phyloP scores from a whole-genome alignment of 2,888 invertebrate species.

The Gibbula magus region DNA sequence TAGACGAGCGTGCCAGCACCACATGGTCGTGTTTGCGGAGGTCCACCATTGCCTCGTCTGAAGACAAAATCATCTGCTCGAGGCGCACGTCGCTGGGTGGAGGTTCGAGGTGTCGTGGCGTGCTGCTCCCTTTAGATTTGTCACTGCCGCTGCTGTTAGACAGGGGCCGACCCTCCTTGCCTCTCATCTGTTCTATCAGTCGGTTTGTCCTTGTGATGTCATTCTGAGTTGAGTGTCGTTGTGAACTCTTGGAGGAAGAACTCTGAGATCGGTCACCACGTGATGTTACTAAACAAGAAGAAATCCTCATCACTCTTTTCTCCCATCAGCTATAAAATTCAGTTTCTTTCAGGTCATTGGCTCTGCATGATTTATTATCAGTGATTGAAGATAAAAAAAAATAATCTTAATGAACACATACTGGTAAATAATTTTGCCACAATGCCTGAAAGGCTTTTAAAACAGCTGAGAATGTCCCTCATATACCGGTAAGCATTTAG shows the following conservation, averaged over 20 bases:
- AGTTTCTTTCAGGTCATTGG: too few species aligned
- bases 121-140: not conserved
- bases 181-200: not conserved
- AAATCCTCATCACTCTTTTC: too few species aligned
- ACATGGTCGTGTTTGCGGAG: slow-evolving; percentile 66
- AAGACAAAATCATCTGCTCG: slow-evolving; percentile 56
- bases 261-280: not conserved
- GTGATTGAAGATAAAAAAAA: too few species aligned
- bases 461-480: too few species aligned
- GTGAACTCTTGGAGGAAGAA: slow-evolving; percentile 19
- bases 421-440: too few species aligned
- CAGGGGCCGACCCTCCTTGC: not conserved
- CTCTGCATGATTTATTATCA: too few species aligned
- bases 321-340: too few species aligned
- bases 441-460: too few species aligned
- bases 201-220: not conserved
- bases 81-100: slow-evolving; percentile 61
- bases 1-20: slow-evolving; percentile 49
- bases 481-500: too few species aligned
- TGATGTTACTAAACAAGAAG: not conserved
- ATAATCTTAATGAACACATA: too few species aligned
- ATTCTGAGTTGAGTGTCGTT: not conserved
- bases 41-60: slow-evolving; percentile 70
- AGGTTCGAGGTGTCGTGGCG: slow-evolving; percentile 57
- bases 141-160: slow-evolving; percentile 12